A percentile compares a stretch with the other conserved stretches of the same genome.
phyloP scores from a whole-genome alignment of 92 coral and sea anemone species.

The Hydrozoanthus gracilis region DNA sequence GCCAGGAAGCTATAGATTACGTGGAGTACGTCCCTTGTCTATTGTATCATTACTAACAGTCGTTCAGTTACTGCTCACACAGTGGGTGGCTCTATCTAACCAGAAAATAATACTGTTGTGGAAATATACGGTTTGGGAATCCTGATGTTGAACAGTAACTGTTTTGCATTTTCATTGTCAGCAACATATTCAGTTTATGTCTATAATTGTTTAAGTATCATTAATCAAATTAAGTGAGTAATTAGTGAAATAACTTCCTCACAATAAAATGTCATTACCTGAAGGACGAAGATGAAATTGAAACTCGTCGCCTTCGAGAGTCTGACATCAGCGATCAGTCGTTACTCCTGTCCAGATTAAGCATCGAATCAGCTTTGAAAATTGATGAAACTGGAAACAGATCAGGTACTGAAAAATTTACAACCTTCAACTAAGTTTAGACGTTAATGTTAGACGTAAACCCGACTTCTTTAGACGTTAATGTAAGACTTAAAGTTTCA shows the following conservation, averaged over 20 bases:
- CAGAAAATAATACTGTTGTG: neutral
- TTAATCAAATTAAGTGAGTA: neutral
- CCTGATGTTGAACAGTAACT: neutral
- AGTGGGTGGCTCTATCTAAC: too few relatives aligned
- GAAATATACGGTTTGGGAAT: neutral
- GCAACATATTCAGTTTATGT: neutral
- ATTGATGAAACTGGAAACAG: constrained; percentile 13
- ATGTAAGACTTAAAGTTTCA: neutral
- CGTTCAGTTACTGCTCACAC: too few relatives aligned
- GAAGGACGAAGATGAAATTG: constrained; percentile 29
- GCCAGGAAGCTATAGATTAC: too few relatives aligned
- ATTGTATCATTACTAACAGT: too few relatives aligned
- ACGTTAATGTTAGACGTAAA: neutral
- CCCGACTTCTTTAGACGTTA: neutral
- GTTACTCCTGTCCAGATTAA: neutral
- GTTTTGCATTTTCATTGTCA: neutral
- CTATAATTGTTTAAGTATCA: neutral
- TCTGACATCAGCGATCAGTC: constrained; percentile 8
- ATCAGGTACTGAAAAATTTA: neutral
- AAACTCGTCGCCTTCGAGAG: constrained; percentile 2
- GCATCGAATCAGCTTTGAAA: constrained; percentile 4
- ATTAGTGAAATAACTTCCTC: neutral
- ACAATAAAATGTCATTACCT: neutral
- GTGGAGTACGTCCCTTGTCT: too few relatives aligned
- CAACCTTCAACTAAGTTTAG: neutral